Conservation (phyloP, 2,888 invertebrate genomes). For the Lasioglossum villosulum region DNA sequence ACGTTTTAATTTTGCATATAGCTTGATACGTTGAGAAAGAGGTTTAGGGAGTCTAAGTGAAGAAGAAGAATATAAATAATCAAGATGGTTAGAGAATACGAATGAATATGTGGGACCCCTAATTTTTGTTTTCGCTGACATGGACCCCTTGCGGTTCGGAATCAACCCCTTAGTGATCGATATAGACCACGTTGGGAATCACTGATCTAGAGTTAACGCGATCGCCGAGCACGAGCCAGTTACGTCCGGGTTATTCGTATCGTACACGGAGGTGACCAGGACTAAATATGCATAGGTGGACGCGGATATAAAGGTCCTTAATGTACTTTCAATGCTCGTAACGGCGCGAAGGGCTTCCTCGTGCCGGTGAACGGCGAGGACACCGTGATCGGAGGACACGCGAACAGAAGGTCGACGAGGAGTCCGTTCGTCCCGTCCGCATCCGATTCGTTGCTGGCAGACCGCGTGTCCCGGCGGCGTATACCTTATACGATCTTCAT, state of each 20-base stretch:
- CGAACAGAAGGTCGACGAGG: slow-evolving; percentile 9
- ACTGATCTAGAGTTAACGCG: not conserved
- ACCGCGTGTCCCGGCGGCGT: not conserved
- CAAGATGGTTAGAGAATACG: no score
- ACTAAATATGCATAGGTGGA: slow-evolving; percentile 45
- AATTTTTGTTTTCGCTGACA: no score
- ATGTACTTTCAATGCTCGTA: slow-evolving; percentile 65
- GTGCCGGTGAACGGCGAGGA: slow-evolving; percentile 24
- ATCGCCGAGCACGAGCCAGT: not conserved
- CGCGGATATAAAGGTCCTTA: slow-evolving; percentile 47
- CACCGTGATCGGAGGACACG: slow-evolving; percentile 22
- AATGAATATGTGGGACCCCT: no score
- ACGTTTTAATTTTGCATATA: no score
- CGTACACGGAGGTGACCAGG: slow-evolving; percentile 12
- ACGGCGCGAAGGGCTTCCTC: slow-evolving; percentile 40
- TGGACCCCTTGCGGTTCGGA: no score
- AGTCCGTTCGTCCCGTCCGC: slow-evolving; percentile 11
- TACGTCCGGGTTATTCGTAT: slow-evolving; percentile 5
- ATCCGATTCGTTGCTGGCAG: slow-evolving; percentile 28
- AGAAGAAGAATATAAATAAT: no score
- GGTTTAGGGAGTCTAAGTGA: no score
- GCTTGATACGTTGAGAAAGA: no score
- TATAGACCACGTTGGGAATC: no score
- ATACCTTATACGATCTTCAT: slow-evolving; percentile 47
- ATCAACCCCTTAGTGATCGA: no score